phyloP scores from a whole-genome alignment of 2,888 invertebrate genomes.

The Magallana nippona region DNA sequence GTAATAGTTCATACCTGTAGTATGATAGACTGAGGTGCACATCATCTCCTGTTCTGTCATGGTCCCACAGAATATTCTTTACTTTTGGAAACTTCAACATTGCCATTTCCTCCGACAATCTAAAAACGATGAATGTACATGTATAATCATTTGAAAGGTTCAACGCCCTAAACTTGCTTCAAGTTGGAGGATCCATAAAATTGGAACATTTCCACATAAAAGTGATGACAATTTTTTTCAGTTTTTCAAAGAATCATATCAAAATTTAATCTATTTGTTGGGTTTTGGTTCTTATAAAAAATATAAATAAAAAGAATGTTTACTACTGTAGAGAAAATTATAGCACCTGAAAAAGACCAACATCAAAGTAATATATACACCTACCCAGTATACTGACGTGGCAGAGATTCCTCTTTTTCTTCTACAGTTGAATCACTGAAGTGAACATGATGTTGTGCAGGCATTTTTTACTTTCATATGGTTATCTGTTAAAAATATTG shows the following conservation, averaged over 20 bases:
- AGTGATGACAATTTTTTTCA: too few relatives aligned
- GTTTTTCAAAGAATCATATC: background rate
- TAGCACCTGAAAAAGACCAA: background rate
- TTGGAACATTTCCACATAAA: too few relatives aligned
- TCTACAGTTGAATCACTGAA: conserved; percentile 14
- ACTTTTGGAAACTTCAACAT: conserved; percentile 74
- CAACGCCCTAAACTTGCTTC: too few relatives aligned
- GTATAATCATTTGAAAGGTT: too few relatives aligned
- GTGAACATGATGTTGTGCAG: conserved; percentile 21
- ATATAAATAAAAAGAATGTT: too few relatives aligned
- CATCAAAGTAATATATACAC: background rate
- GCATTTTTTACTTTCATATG: conserved; percentile 3
- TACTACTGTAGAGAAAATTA: background rate
- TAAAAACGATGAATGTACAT: conserved; percentile 46
- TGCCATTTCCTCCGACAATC: conserved; percentile 64
- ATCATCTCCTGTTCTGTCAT: conserved; percentile 68
- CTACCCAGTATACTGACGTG: background rate
- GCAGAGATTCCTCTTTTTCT: background rate
- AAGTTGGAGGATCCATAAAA: background rate
- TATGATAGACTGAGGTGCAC: conserved; percentile 70
- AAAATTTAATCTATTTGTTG: too few relatives aligned
- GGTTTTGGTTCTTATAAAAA: too few relatives aligned
- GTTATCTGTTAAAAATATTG: background rate
- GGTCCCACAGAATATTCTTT: conserved; percentile 76
- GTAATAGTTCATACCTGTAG: conserved; percentile 65